Evolutionary conservation across 92 coral and sea anemone species (phyloP), one percentile per base, ranked within the genome.

Genomic region (Muricea muricata): DNA sequence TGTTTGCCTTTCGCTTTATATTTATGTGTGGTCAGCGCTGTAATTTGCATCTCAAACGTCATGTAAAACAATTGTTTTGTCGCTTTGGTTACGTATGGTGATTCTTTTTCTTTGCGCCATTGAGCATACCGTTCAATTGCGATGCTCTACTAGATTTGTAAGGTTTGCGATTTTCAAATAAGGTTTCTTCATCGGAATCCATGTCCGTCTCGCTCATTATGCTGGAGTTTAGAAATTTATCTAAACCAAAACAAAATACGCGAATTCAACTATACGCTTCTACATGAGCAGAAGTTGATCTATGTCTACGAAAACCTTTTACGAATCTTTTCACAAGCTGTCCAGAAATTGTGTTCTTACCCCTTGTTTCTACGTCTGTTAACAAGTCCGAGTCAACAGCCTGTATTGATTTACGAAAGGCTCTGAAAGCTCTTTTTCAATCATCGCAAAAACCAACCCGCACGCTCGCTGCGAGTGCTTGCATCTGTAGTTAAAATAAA

Each of bases 141-240:
- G 88, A 87, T 42, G 66, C 72, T 35, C 85, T 80, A 48, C 98
- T 91, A 28, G 93, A 91, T 91, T 93, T 94, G 41, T 79, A 67
- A n/a, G 97, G 91, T 56, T 93, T 96, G 77, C 92, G 93, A 32
- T 90, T 97, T 89, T 96, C 99, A 81, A 93, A 96, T 9, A 96
- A 84, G 0, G 99, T 96, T 45, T 96, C 99, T 24, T 92, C 99
- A 55, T 93, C 97, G 31, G 96, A 93, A 70, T 95, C 98, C 30
- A 92, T 97, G 31, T 92, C 97, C 0, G 95, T 92, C 69, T 96
- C 99, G 70, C 90, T 95, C 92, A 93, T 90, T 87, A 95, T 68
- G 66, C 99, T 96, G 21, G 97, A 84, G 84, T 86, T 90, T 54
- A 90, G 84, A 78, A 90, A 96, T 82, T 93, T 96, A 26, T 95